Evolutionary conservation across 2,888 invertebrate genomes (phyloP), one percentile per base, ranked within the genome.

Genomic region (Troides helena): DNA sequence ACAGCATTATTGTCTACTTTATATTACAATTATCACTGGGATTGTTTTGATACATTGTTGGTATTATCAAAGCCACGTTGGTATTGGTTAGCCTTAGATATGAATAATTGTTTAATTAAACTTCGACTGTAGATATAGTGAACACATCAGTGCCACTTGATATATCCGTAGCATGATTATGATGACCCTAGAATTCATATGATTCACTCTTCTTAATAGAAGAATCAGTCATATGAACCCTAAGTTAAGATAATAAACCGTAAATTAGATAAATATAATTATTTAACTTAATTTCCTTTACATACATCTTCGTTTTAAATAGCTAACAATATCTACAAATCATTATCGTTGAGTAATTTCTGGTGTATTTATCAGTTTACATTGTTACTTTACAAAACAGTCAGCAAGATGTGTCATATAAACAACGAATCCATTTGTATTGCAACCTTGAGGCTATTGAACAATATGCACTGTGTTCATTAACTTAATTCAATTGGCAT

Each of bases 401-500:
- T 58, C 25, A 58, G 14, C 12, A 58, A 58, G 23, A 4, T 23
- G 57, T 23, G 57, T 58, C 57, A 58, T 6, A 58, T 23, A 23
- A 58, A 58, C 12, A 25, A 58, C 21, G 57, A 58, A 53, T 53
- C 7, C 53, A 53, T 53, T n/a, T 53, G 57, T 25, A 58, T 65
- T 59, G 59, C 50, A 66, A 66, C 66, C 66, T 66, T 66, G 66
- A 66, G 30, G 60, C 53, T 25, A 60, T 60, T 60, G n/a, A 66
- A 60, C 53, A 66, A 60, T 60, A 66, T 66, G 60, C 60, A 66
- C 66, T 66, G 53, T n/a, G n/a, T 60, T 66, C 50, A 53, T 63
- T 59, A 60, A 66, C 66, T 61, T 66, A 66, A 66, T 59, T 59
- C 65, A 65, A 65, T 66, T 66, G 66, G 60, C 17, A 50, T 60